These are phyloP conservation scores for Sinelater perroti DNA, from an alignment of 2,888 invertebrate species.

Conservation along the genomic window DNA sequence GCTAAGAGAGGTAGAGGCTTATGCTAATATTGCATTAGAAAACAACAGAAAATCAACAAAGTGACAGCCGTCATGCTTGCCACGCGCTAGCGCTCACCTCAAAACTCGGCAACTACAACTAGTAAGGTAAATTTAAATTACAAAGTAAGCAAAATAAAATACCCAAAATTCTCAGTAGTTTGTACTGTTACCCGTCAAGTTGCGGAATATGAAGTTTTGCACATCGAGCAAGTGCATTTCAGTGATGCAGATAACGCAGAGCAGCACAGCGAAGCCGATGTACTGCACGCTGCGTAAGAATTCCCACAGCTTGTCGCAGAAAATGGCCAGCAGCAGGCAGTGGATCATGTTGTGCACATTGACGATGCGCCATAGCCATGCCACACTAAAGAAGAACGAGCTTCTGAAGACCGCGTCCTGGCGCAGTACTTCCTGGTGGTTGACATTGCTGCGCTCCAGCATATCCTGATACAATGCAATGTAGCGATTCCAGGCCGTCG, in stretches of 20 bases:
- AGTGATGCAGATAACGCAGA: slow-evolving; percentile 73
- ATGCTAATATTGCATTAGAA: too few species aligned
- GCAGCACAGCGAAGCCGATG: slow-evolving; percentile 73
- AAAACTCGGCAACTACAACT: too few species aligned
- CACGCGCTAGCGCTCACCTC: too few species aligned
- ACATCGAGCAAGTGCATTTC: slow-evolving; percentile 76
- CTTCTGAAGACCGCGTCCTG: slow-evolving; percentile 73
- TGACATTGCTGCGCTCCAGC: slow-evolving; percentile 70
- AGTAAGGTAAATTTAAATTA: too few species aligned
- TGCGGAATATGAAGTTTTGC: slow-evolving; percentile 65
- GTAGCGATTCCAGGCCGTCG: slow-evolving; percentile 85
- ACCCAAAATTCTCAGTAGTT: slow-evolving; percentile 32
- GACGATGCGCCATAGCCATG: slow-evolving; percentile 79
- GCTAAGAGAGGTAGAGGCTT: too few species aligned
- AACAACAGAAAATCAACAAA: too few species aligned
- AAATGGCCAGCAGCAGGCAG: slow-evolving; percentile 77
- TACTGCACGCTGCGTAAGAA: slow-evolving; percentile 77
- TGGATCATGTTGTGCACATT: slow-evolving; percentile 83
- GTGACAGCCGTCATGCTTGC: too few species aligned
- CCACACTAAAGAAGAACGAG: slow-evolving; percentile 76
- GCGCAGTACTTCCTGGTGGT: slow-evolving; percentile 63
- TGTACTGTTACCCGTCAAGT: slow-evolving; percentile 57
- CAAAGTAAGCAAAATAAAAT: neutral
- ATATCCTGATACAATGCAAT: slow-evolving; percentile 82
- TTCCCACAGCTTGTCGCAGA: slow-evolving; percentile 83